These are phyloP conservation scores for Oithona nana DNA, from an alignment of 2,888 invertebrate species.

Conservation along the genomic window DNA sequence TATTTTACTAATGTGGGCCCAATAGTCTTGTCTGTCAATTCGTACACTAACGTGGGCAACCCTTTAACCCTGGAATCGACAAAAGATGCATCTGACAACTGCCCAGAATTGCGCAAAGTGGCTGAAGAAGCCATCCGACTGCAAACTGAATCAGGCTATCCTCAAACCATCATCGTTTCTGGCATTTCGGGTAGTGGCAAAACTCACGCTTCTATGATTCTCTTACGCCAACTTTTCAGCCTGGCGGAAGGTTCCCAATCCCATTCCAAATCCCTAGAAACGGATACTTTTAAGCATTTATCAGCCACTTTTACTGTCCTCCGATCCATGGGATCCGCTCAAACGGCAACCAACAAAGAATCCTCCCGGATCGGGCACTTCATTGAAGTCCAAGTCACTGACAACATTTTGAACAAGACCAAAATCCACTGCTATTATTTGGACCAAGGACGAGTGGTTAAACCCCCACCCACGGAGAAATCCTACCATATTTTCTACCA, in stretches of 20 bases:
- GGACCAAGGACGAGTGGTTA: conserved; percentile 77
- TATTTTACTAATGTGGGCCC: conserved; percentile 83
- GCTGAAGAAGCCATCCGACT: conserved; percentile 80
- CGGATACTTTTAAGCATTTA: conserved; percentile 86
- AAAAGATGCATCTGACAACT: conserved; percentile 26
- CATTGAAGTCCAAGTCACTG: conserved; percentile 86
- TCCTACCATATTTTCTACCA: conserved; percentile 96
- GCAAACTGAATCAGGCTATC: conserved; percentile 84
- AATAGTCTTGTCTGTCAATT: conserved; percentile 70
- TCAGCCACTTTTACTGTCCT: conserved; percentile 87
- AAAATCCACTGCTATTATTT: conserved; percentile 91
- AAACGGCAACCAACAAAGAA: conserved; percentile 72
- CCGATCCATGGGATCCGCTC: conserved; percentile 71
- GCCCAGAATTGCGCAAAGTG: conserved; percentile 65
- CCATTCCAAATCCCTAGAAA: too few relatives aligned
- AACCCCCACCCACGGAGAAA: conserved; percentile 64
- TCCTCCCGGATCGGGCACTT: conserved; percentile 88
- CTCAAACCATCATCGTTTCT: conserved; percentile 79
- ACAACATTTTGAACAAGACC: conserved; percentile 78
- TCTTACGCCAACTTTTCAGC: conserved; percentile 74
- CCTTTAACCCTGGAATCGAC: conserved; percentile 66
- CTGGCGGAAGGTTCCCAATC: conserved; percentile 80
- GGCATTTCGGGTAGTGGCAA: conserved; percentile 83
- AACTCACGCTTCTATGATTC: conserved; percentile 75
- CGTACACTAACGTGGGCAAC: conserved; percentile 68